Conservation (phyloP, 2,797 vertebrate genomes). For the Alcedo quadribrachys region DNA sequence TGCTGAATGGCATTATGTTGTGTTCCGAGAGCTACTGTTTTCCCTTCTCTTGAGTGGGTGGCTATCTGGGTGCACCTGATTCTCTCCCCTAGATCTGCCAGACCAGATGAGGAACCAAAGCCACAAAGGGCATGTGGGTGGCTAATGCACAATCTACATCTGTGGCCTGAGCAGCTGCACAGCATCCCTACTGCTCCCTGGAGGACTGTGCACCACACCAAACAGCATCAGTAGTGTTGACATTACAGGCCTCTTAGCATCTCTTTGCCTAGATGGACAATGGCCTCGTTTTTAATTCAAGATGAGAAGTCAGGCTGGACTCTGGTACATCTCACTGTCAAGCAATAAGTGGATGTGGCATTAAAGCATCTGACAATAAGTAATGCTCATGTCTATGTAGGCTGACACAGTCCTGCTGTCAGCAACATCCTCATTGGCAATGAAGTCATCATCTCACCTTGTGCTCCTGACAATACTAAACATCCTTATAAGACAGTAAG, state of each 20-base stretch:
- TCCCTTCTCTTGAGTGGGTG: rapidly evolving
- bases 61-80: not conserved
- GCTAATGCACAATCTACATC: not conserved
- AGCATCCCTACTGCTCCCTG: not conserved
- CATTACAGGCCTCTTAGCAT: not conserved
- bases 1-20: not conserved
- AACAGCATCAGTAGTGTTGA: not conserved
- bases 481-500: not conserved
- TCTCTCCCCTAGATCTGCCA: not conserved
- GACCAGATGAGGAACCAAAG: not conserved
- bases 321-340: not conserved
- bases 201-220: not conserved
- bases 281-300: not conserved
- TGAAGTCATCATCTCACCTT: not conserved
- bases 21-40: not conserved
- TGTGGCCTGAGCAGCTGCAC: not conserved
- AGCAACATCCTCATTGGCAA: not conserved
- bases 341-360: not conserved
- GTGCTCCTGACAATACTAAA: not conserved
- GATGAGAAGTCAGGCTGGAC: not conserved
- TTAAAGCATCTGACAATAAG: not conserved
- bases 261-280: not conserved
- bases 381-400: not conserved
- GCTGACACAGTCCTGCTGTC: not conserved
- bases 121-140: not conserved